Evolutionary conservation across 1,140 invertebrate species (phyloP).

Genomic region (Rhyzopertha dominica): DNA sequence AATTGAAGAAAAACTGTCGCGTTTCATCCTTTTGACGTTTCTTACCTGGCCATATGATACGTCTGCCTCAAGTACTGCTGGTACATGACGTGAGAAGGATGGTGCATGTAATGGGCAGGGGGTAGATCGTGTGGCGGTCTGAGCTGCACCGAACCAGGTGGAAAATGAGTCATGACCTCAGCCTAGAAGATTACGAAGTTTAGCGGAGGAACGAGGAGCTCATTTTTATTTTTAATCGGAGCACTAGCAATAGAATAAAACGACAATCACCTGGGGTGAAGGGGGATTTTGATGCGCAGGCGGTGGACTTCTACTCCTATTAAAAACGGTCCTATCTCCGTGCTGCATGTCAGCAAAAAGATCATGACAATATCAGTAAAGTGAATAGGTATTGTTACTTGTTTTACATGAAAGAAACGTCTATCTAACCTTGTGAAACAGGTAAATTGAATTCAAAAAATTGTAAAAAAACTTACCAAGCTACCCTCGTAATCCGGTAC

Average conservation of each 20-base stretch:
- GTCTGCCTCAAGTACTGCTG: conserved; percentile 64
- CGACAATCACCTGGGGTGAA: conserved; percentile 64
- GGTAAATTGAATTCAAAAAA: conserved; percentile 13
- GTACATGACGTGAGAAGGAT: conserved; percentile 51
- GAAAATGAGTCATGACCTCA: conserved; percentile 50
- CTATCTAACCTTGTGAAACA: conserved; percentile 3
- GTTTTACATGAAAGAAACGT: conserved; percentile 1
- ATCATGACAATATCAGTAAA: conserved; percentile 24
- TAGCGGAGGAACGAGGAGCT: too few relatives aligned
- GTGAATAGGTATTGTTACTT: conserved; percentile 1
- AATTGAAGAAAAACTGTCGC: conserved; percentile 37
- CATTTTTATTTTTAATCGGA: too few relatives aligned
- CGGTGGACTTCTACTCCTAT: conserved; percentile 62
- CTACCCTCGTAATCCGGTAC: conserved; percentile 58
- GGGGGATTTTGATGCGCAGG: conserved; percentile 77
- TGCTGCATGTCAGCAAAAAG: conserved; percentile 46
- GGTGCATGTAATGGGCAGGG: conserved; percentile 56
- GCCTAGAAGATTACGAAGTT: conserved; percentile 50
- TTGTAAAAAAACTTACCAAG: conserved; percentile 63
- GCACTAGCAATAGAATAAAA: conserved; percentile 14
- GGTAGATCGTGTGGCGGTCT: conserved; percentile 35
- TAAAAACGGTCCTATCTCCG: conserved; percentile 47
- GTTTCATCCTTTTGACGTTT: too few relatives aligned
- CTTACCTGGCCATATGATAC: conserved; percentile 42
- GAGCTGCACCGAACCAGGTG: conserved; percentile 37